Conservation (phyloP, 2,113 vertebrate genomes). For the Phoenicopterus ruber region DNA sequence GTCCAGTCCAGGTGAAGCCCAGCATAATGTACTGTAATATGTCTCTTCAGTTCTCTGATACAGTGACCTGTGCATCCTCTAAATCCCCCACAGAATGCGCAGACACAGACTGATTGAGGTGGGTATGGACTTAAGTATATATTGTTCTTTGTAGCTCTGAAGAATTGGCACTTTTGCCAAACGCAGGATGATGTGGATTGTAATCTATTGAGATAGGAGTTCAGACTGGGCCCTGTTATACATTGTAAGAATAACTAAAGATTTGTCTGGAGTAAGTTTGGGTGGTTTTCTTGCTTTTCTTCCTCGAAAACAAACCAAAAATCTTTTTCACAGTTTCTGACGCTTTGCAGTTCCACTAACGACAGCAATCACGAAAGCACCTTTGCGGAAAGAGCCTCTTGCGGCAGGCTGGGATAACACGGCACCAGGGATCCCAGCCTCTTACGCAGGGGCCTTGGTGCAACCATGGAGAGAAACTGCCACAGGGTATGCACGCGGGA, state of each 20-base stretch:
- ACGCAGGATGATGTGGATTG: conserved; percentile 9
- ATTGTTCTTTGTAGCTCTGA: conserved; percentile 54
- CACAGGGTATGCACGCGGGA: neutral
- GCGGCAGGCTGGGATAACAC: neutral
- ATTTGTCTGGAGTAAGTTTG: conserved; percentile 25
- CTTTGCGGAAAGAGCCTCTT: neutral
- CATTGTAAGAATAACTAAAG: conserved; percentile 30
- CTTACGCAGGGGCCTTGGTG: neutral
- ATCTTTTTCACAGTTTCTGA: neutral
- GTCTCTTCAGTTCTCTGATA: conserved; percentile 58
- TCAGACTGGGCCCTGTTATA: conserved; percentile 3
- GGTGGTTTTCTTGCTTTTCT: neutral
- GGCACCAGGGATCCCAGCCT: neutral
- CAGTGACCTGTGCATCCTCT: conserved; percentile 59
- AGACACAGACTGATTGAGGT: conserved; percentile 53
- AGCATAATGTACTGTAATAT: conserved; percentile 59
- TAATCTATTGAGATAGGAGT: conserved; percentile 36
- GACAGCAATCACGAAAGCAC: neutral
- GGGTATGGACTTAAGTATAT: conserved; percentile 47
- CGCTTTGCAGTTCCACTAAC: neutral
- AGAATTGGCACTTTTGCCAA: conserved; percentile 47
- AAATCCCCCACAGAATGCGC: conserved; percentile 56
- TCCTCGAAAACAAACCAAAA: neutral
- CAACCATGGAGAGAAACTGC: neutral
- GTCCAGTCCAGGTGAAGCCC: conserved; percentile 57